These are phyloP conservation scores for Lasioglossum marginatum DNA, from an alignment of 2,888 invertebrate genomes.

Conservation along the genomic window DNA sequence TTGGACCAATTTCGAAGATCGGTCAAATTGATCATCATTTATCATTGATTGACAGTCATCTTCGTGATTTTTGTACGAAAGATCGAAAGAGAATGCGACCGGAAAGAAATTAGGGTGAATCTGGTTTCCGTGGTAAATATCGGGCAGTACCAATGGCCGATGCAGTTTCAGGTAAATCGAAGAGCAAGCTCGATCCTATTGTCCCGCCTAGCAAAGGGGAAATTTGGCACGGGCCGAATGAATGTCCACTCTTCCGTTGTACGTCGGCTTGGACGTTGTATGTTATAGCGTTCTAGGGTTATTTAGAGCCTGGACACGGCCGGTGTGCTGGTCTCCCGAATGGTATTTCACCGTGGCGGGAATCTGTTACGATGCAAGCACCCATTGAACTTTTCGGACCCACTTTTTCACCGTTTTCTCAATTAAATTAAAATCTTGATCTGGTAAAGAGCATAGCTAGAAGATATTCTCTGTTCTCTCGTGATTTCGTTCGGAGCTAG, in stretches of 20 bases:
- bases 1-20: too few species aligned
- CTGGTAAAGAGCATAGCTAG: neutral
- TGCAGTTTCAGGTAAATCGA: constrained; percentile 17
- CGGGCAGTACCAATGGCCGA: neutral
- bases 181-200: constrained; percentile 31
- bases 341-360: constrained; percentile 49
- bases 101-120: neutral
- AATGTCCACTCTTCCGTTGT: constrained; percentile 44
- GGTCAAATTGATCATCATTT: too few species aligned
- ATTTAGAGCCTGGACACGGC: constrained; percentile 44
- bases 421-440: neutral
- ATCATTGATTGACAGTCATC: too few species aligned
- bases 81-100: neutral
- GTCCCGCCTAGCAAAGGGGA: constrained; percentile 29
- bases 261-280: constrained; percentile 49
- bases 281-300: constrained; percentile 55
- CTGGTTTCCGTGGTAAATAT: neutral
- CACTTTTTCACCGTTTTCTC: neutral
- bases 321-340: constrained; percentile 29
- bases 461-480: neutral
- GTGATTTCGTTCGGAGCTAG: neutral
- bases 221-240: constrained; percentile 53
- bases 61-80: neutral
- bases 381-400: constrained; percentile 24
- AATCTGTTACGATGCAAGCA: constrained; percentile 41